Evolutionary conservation across 2,113 vertebrate genomes (phyloP).

Genomic region (Sylvilagus bachmani): DNA sequence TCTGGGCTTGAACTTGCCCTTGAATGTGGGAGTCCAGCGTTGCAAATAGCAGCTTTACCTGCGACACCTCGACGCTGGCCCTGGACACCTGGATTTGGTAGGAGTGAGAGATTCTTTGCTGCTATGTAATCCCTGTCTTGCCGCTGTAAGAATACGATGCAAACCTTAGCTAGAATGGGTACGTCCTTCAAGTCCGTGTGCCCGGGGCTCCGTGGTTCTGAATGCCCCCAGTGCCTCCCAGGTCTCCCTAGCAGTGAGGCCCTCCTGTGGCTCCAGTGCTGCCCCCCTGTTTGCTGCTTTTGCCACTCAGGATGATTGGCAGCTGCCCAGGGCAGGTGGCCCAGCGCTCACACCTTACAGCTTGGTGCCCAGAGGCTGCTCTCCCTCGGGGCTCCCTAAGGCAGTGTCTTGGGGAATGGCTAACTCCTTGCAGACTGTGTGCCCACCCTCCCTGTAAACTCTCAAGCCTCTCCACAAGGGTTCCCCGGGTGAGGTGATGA

Average conservation of each 20-base stretch:
- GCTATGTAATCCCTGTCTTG: fast-evolving
- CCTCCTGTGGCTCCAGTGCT: background rate
- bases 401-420: fast-evolving
- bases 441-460: background rate
- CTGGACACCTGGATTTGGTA: too few relatives aligned
- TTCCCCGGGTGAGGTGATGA: background rate
- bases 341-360: background rate
- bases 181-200: too few relatives aligned
- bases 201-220: too few relatives aligned
- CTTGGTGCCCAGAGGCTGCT: fast-evolving
- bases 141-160: background rate
- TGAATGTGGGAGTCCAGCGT: too few relatives aligned
- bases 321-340: background rate
- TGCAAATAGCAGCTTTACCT: too few relatives aligned
- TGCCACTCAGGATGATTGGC: background rate
- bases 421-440: background rate
- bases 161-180: background rate
- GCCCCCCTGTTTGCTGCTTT: fast-evolving
- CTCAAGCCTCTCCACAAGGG: fast-evolving
- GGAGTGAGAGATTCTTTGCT: background rate
- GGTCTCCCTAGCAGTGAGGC: background rate
- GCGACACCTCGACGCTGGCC: too few relatives aligned
- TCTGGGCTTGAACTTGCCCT: too few relatives aligned
- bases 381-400: too few relatives aligned
- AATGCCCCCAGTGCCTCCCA: too few relatives aligned